Conservation (phyloP, 1,140 invertebrate genomes). For the Ceratosolen solmsi region DNA sequence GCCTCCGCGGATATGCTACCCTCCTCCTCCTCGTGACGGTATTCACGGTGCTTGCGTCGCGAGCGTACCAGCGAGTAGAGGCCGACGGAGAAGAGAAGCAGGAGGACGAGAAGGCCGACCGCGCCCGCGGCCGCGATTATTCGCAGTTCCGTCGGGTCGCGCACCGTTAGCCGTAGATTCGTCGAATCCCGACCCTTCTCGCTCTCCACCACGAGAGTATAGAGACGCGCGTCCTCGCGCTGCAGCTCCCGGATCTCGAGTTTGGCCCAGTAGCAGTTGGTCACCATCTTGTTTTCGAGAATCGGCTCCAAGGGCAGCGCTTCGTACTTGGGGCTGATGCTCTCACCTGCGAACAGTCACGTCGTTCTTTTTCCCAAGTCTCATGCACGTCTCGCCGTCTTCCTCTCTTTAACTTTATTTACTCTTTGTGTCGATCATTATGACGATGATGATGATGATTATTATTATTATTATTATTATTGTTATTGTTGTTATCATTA, state of each 20-base stretch:
- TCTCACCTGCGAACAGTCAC: conserved; percentile 62
- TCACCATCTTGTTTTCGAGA: conserved; percentile 65
- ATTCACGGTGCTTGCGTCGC: conserved; percentile 62
- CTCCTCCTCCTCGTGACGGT: conserved; percentile 65
- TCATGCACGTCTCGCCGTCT: background rate
- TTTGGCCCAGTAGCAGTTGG: conserved; percentile 71
- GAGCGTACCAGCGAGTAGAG: conserved; percentile 61
- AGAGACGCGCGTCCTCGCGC: conserved; percentile 67
- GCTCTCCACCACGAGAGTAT: conserved; percentile 69
- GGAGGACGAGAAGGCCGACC: conserved; percentile 63
- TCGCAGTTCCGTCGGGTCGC: conserved; percentile 68
- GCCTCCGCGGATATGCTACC: conserved; percentile 69
- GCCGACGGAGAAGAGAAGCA: conserved; percentile 62
- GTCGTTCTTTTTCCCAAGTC: background rate
- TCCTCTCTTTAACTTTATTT: background rate
- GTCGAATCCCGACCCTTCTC: conserved; percentile 70
- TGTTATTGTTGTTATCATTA: too few relatives aligned
- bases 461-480: too few relatives aligned
- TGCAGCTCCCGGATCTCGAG: conserved; percentile 68
- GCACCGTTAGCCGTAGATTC: conserved; percentile 64
- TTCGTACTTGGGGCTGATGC: conserved; percentile 68
- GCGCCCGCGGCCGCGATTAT: conserved; percentile 66
- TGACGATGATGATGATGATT: too few relatives aligned
- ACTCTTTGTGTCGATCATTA: too few relatives aligned
- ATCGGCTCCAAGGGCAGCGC: conserved; percentile 68